Percentiles rank a stretch among this genome's conserved stretches.
Conservation (phyloP, 2,888 invertebrate species). For the Xanthia icteritia region DNA sequence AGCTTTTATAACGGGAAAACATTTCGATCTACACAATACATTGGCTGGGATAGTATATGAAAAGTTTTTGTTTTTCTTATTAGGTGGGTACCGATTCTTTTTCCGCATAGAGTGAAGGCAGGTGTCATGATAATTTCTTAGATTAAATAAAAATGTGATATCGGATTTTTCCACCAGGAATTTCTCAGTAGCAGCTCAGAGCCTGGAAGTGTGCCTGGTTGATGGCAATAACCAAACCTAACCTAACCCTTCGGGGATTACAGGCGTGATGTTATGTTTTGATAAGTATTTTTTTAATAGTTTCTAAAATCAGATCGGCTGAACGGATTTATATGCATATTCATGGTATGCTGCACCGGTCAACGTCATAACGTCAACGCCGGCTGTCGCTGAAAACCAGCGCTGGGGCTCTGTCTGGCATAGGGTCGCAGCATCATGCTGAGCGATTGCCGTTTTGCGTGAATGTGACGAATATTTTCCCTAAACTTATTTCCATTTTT, state of each 20-base stretch:
- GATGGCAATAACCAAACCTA: not conserved
- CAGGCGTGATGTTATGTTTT: not conserved
- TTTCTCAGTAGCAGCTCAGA: not conserved
- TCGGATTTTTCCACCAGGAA: too few relatives aligned
- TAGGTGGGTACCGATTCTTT: not conserved
- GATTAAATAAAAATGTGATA: too few relatives aligned
- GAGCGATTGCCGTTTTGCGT: too few relatives aligned
- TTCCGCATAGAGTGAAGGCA: not conserved
- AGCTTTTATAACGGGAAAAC: slow-evolving; percentile 5
- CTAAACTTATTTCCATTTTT: too few relatives aligned
- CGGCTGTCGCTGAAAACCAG: too few relatives aligned
- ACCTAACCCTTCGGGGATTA: not conserved
- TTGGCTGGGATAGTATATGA: not conserved
- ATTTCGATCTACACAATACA: not conserved
- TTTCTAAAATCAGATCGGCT: not conserved
- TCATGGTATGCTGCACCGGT: too few relatives aligned
- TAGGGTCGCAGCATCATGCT: too few relatives aligned
- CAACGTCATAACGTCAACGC: too few relatives aligned
- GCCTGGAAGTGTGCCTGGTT: not conserved
- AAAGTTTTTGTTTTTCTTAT: not conserved
- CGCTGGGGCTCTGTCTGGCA: too few relatives aligned
- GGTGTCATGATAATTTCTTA: not conserved
- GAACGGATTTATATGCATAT: too few relatives aligned
- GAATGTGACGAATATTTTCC: too few relatives aligned
- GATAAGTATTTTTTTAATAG: not conserved